phyloP scores from a whole-genome alignment of 2,113 vertebrate genomes.

The Neolamprologus cancellatus region DNA sequence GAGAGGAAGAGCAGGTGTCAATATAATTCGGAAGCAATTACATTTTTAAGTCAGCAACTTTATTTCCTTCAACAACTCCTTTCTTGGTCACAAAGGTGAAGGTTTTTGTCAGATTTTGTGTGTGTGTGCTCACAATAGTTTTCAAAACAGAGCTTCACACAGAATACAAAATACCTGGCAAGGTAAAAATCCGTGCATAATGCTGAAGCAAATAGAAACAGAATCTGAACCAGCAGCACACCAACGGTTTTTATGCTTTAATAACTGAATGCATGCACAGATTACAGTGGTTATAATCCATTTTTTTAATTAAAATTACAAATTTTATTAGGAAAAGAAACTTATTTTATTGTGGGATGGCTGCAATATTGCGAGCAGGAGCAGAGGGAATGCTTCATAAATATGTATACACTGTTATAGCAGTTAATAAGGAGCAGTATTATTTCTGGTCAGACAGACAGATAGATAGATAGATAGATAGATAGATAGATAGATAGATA shows the following conservation, averaged over 20 bases:
- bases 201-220: background rate
- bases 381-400: conserved; percentile 15
- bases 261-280: background rate
- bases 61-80: background rate
- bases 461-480: background rate
- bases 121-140: background rate
- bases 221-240: background rate
- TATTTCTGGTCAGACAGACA: background rate
- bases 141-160: background rate
- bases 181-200: background rate
- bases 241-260: background rate
- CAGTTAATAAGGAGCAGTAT: conserved; percentile 19
- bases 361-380: background rate
- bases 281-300: background rate
- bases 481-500: background rate
- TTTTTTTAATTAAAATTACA: background rate
- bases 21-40: background rate
- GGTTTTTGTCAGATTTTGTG: background rate
- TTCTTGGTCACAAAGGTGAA: background rate
- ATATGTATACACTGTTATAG: conserved; percentile 27
- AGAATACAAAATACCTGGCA: background rate
- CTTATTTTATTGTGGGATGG: background rate
- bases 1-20: background rate
- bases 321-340: conserved; percentile 1
- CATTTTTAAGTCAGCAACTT: background rate